Conservation (phyloP, 1,140 invertebrate genomes). For the Drosophila auraria region DNA sequence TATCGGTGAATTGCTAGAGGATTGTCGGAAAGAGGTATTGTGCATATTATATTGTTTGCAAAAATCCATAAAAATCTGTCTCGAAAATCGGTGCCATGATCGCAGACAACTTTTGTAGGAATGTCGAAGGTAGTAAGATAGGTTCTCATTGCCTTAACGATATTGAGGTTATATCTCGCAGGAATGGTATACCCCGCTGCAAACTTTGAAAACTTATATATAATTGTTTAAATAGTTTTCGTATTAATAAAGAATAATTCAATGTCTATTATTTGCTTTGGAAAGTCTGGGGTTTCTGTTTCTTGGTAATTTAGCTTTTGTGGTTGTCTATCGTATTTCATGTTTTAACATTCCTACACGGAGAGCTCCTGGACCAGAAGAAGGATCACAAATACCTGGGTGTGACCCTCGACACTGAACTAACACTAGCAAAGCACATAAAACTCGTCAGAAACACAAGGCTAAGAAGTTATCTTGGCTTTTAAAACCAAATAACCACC, state of each 20-base stretch:
- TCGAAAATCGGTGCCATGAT: not conserved
- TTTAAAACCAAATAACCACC: too few species aligned
- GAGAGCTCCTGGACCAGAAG: too few species aligned
- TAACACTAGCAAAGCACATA: too few species aligned
- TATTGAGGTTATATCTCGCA: too few species aligned
- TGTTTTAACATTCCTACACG: too few species aligned
- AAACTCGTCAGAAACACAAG: too few species aligned
- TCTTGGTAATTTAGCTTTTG: slow-evolving; percentile 4
- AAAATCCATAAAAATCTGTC: not conserved
- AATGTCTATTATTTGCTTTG: slow-evolving; percentile 9
- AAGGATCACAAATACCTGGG: too few species aligned
- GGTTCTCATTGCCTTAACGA: not conserved
- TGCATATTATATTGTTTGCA: too few species aligned
- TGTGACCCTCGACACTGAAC: too few species aligned
- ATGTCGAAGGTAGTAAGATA: not conserved
- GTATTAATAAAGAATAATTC: not conserved
- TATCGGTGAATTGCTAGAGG: too few species aligned
- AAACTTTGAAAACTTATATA: slow-evolving; percentile 19
- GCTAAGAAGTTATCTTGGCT: too few species aligned
- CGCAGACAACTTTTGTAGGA: not conserved
- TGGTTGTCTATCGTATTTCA: slow-evolving; percentile 5
- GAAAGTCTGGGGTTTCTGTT: slow-evolving; percentile 6
- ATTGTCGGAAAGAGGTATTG: too few species aligned
- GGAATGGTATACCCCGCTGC: slow-evolving; percentile 4
- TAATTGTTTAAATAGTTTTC: slow-evolving; percentile 14